phyloP scores from a whole-genome alignment of 1,140 invertebrate species.

The Drosophila watanabei region DNA sequence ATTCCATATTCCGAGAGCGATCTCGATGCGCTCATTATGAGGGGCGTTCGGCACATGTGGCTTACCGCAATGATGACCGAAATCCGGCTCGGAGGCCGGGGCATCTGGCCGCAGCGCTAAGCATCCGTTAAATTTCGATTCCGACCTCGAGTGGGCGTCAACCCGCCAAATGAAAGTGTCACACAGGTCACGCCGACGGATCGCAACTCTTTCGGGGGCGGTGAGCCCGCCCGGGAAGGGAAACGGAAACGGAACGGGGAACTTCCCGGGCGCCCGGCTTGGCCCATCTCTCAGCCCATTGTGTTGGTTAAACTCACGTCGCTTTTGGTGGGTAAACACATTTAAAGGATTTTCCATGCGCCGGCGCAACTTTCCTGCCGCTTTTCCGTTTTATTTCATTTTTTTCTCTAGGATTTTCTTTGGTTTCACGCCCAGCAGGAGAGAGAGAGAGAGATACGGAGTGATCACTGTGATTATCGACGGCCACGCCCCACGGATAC shows the following conservation, averaged over 20 bases:
- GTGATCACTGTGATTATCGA: conserved; percentile 61
- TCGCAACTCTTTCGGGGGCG: conserved; percentile 66
- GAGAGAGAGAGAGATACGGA: not conserved
- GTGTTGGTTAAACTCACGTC: conserved; percentile 72
- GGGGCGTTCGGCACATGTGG: conserved; percentile 74
- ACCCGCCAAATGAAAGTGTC: conserved; percentile 75
- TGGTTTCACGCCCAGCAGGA: conserved; percentile 50
- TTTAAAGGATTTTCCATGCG: conserved; percentile 77
- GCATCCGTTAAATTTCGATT: conserved; percentile 70
- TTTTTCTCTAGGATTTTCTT: conserved; percentile 33
- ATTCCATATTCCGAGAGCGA: conserved; percentile 1
- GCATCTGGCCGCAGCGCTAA: conserved; percentile 63
- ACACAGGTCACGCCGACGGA: conserved; percentile 49
- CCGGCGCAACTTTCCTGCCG: conserved; percentile 62
- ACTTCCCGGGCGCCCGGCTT: conserved; percentile 53
- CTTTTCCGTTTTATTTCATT: conserved; percentile 16
- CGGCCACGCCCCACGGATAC: conserved; percentile 46
- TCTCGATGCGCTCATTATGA: conserved; percentile 66
- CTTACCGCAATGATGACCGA: conserved; percentile 58
- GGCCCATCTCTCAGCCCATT: conserved; percentile 10
- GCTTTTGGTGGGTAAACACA: conserved; percentile 77
- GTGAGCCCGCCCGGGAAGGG: not conserved
- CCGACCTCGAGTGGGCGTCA: conserved; percentile 66
- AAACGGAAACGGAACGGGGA: conserved; percentile 9
- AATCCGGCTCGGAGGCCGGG: conserved; percentile 10